phyloP scores from a whole-genome alignment of 2,113 vertebrate species.

The Tragelaphus scriptus region DNA sequence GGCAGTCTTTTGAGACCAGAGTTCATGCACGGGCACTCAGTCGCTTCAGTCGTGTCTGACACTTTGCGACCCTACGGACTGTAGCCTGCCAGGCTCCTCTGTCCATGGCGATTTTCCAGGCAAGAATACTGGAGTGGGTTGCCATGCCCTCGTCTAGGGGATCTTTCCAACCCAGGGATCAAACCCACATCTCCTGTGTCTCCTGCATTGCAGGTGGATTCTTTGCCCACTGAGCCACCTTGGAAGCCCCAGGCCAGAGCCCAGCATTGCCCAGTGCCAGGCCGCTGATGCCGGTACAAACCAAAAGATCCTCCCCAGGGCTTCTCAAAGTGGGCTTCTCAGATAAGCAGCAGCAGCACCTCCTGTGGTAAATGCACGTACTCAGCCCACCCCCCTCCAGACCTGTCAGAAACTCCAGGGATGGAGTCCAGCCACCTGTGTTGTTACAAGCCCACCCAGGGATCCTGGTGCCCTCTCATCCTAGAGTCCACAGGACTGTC shows the following conservation, averaged over 20 bases:
- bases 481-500: background rate
- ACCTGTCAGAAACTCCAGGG: background rate
- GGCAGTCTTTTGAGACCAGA: background rate
- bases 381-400: background rate
- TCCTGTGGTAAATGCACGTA: background rate
- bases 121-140: background rate
- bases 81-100: background rate
- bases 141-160: background rate
- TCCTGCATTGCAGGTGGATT: background rate
- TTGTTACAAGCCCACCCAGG: background rate
- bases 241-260: background rate
- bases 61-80: rapidly evolving
- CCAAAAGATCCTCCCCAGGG: too few species aligned
- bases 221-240: background rate
- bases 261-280: background rate
- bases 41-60: rapidly evolving
- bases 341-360: background rate
- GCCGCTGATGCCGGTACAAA: background rate
- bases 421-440: background rate
- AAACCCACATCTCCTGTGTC: background rate
- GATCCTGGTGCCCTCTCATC: rapidly evolving
- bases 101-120: background rate
- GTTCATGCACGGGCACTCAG: rapidly evolving
- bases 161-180: background rate
- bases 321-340: background rate